Evolutionary conservation across 2,113 vertebrate genomes (phyloP).

Genomic region (Alethe diademata): DNA sequence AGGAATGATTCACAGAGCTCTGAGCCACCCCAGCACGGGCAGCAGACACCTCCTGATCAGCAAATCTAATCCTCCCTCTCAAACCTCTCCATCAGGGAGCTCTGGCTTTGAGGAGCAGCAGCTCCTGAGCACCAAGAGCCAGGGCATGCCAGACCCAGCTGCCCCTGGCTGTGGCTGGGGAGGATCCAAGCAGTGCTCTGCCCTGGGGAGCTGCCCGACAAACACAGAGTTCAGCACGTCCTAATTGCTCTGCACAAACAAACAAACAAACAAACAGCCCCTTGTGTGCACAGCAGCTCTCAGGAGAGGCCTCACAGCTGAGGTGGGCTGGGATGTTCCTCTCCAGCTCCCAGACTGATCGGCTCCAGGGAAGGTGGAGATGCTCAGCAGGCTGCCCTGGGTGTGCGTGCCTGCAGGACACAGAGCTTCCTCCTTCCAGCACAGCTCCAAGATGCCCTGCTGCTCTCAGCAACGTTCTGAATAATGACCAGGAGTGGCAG

Average conservation of each 20-base stretch:
- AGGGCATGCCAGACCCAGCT: not conserved
- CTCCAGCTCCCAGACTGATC: not conserved
- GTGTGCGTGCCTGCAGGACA: not conserved
- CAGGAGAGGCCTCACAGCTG: not conserved
- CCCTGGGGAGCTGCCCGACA: not conserved
- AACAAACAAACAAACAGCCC: not conserved
- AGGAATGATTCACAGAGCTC: not conserved
- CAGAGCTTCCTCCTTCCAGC: not conserved
- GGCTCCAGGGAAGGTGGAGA: not conserved
- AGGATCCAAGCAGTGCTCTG: not conserved
- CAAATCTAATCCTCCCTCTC: not conserved
- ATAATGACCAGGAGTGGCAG: not conserved
- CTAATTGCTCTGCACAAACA: not conserved
- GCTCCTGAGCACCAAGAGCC: not conserved
- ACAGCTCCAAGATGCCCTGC: not conserved
- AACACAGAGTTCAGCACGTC: not conserved
- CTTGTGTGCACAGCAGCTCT: constrained; percentile 2
- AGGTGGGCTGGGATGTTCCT: not conserved
- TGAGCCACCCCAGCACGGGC: not conserved
- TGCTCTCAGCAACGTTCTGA: not conserved
- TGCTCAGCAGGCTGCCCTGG: not conserved
- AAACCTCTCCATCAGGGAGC: not conserved
- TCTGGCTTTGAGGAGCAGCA: not conserved
- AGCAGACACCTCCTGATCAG: constrained; percentile 2
- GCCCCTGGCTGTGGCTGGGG: not conserved